Conservation (phyloP, 2,888 invertebrate species). For the Mythimna pallens region DNA sequence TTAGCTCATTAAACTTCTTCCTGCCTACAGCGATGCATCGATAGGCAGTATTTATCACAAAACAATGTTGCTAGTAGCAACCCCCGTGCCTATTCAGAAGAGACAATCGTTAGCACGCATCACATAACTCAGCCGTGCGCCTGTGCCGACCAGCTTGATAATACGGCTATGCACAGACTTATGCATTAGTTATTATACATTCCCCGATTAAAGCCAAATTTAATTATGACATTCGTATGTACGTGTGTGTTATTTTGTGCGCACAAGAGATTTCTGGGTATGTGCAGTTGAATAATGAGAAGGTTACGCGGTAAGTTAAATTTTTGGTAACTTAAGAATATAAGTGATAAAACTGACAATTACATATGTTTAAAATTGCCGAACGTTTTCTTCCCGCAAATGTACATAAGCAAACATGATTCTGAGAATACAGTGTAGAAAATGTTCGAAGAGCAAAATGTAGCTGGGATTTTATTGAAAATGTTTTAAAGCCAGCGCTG, state of each 20-base stretch:
- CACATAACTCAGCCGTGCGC: slow-evolving; percentile 11
- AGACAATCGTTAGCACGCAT: slow-evolving; percentile 29
- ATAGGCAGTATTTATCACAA: slow-evolving; percentile 1
- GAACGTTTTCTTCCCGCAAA: neutral
- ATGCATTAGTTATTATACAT: slow-evolving; percentile 60
- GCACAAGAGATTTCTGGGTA: slow-evolving; percentile 9
- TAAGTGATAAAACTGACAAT: too few species aligned
- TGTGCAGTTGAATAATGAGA: neutral
- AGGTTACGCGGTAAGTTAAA: neutral
- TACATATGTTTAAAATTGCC: neutral
- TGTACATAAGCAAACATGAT: neutral
- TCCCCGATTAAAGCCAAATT: slow-evolving; percentile 61
- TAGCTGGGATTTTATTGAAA: neutral
- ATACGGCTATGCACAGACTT: slow-evolving; percentile 40
- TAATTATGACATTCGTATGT: slow-evolving; percentile 54
- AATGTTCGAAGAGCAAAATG: slow-evolving; percentile 5
- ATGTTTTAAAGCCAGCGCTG: neutral
- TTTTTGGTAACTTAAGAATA: neutral
- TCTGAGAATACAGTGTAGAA: neutral
- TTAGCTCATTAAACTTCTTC: neutral
- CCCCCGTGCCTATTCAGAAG: slow-evolving; percentile 15
- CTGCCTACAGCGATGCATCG: too few species aligned
- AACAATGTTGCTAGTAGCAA: neutral
- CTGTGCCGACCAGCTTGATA: slow-evolving; percentile 17
- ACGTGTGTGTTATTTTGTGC: slow-evolving; percentile 19